Evolutionary conservation across 2,797 vertebrate genomes (phyloP).

Genomic region (Sardinella longiceps): DNA sequence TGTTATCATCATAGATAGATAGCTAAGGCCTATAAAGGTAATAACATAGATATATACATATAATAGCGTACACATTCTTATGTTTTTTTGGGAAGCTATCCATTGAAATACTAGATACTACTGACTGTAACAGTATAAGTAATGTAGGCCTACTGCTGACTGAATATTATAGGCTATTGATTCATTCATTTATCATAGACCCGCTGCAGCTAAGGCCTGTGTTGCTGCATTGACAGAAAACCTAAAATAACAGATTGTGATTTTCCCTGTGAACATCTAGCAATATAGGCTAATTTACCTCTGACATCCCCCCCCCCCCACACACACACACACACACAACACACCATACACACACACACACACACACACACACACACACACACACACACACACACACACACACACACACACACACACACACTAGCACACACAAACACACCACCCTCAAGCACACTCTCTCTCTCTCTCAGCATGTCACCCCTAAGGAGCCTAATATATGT

Average conservation of each 20-base stretch:
- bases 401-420: not conserved
- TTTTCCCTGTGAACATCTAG: not conserved
- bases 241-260: no score
- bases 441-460: conserved; percentile 6
- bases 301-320: not conserved
- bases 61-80: no score
- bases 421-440: no score
- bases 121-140: no score
- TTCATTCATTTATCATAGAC: not conserved
- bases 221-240: not conserved
- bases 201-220: not conserved
- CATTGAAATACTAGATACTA: no score
- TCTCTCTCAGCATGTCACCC: not conserved
- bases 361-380: not conserved
- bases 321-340: not conserved
- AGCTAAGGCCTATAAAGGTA: no score
- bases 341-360: not conserved
- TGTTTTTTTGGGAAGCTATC: no score
- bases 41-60: no score
- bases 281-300: not conserved
- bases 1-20: no score
- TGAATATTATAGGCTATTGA: not conserved
- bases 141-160: no score
- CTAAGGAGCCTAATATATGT: not conserved
- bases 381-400: not conserved